Percentiles rank a stretch among this genome's conserved stretches.
phyloP scores from a whole-genome alignment of 1,140 invertebrate species.

The Amyelois transitella region DNA sequence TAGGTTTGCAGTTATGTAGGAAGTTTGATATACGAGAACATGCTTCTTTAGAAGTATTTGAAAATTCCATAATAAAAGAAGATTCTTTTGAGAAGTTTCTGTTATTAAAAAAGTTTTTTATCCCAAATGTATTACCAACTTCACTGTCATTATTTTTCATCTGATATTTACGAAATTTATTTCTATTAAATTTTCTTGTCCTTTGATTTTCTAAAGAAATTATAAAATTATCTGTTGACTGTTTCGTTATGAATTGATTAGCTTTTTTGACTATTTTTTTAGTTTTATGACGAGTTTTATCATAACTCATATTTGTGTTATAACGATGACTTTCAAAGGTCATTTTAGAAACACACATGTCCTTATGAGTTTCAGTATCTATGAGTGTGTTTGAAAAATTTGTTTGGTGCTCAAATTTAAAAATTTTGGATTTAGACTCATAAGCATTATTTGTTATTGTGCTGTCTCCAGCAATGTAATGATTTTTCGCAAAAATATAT shows the following conservation, averaged over 20 bases:
- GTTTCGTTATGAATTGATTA: conserved; percentile 21
- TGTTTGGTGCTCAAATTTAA: not conserved
- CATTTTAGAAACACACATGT: conserved; percentile 6
- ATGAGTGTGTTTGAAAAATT: not conserved
- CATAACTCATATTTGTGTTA: not conserved
- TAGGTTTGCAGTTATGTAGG: not conserved
- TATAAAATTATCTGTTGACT: conserved; percentile 23
- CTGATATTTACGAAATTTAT: not conserved
- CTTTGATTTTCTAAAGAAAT: conserved; percentile 2
- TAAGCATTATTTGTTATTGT: not conserved
- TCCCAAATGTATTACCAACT: not conserved
- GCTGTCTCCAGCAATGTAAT: not conserved
- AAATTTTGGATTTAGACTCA: not conserved
- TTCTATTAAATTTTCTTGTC: not conserved
- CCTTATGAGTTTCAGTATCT: not conserved
- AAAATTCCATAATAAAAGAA: conserved; percentile 17
- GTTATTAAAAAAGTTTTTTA: not conserved
- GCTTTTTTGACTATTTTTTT: no score
- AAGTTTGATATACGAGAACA: not conserved
- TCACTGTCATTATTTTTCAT: not conserved
- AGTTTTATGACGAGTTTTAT: not conserved
- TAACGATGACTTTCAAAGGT: conserved; percentile 32
- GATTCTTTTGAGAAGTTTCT: conserved; percentile 1
- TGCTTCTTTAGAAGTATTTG: conserved; percentile 15
- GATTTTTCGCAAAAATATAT: not conserved